Base-by-base conservation (phyloP, 2,888 invertebrate genomes). In the Molorchus minor region DNA sequence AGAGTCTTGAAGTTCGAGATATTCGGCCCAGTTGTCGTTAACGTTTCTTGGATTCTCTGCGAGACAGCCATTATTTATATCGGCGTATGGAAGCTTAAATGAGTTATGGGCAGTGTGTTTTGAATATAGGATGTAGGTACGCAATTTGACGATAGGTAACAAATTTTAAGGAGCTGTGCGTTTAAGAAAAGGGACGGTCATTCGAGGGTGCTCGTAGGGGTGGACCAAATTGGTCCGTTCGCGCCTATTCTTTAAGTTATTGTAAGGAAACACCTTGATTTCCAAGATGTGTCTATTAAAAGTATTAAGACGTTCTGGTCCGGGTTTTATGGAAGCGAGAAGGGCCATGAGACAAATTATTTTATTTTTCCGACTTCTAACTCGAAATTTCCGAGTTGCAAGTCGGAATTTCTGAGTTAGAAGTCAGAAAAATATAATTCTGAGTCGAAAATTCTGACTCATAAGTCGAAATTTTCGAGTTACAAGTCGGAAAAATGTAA, bases 1-100 rank as follows among this genome's bases (percentile, higher is more conserved):
- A 44, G 25, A 36, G 40, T 52, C 29, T 45, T 44, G 33, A 45
- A 40, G 43, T 36, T 43, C 13, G 45, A 38, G 51, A 47, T 56
- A 59, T 58, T 69, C 45, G 51, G 67, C 67, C 71, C 70, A 71
- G 72, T 74, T 73, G 73, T 71, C 62, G 69, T 72, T 72, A 68
- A 68, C 63, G 65, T 68, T 71, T 67, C 69, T 69, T 62, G 66
- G 72, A 70, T 67, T 69, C 68, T 67, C 65, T 64, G 67, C 63
- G 64, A 65, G 64, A 47, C n/a, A n/a, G 58, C 53, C 65, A 56
- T 62, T 67, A 56, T 62, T 67, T 60, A 62, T 64, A 64, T 62
- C 63, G 52, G 57, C 64, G 61, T 60, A 53, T 61, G 71, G 62
- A 70, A 70, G 64, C 70, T 67, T 65, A 69, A 71, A 70, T 74